These are phyloP conservation scores for Rhynchopsitta pachyrhyncha DNA, from an alignment of 2,113 vertebrate species.

Conservation along the genomic window DNA sequence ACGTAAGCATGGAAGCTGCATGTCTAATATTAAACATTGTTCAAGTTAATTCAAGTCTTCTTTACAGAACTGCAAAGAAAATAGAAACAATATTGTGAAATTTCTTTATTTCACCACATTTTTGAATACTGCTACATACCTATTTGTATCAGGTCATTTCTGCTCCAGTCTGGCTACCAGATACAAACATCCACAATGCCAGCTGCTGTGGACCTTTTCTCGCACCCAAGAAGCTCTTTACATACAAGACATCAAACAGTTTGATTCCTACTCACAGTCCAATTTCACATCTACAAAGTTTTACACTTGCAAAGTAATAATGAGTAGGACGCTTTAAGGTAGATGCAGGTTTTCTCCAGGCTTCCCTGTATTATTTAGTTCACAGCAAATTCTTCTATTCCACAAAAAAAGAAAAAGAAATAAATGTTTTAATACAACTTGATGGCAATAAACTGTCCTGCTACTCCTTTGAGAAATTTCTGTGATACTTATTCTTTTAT, in stretches of 20 bases:
- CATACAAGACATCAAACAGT: background rate
- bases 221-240: background rate
- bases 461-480: background rate
- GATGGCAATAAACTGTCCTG: background rate
- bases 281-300: background rate
- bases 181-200: background rate
- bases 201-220: background rate
- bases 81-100: background rate
- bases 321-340: background rate
- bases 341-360: background rate
- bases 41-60: background rate
- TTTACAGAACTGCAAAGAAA: background rate
- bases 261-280: background rate
- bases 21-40: background rate
- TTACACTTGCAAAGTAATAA: background rate
- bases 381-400: background rate
- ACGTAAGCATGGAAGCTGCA: background rate
- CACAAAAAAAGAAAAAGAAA: background rate
- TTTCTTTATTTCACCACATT: background rate
- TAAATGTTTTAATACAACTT: background rate
- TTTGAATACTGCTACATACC: background rate
- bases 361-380: background rate
- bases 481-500: background rate
- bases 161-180: background rate
- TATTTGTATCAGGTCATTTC: background rate